A percentile compares a stretch with the other conserved stretches of the same genome.
These are phyloP conservation scores for Pseudomyrmex pallidus DNA, from an alignment of 1,140 invertebrate species.

Conservation along the genomic window DNA sequence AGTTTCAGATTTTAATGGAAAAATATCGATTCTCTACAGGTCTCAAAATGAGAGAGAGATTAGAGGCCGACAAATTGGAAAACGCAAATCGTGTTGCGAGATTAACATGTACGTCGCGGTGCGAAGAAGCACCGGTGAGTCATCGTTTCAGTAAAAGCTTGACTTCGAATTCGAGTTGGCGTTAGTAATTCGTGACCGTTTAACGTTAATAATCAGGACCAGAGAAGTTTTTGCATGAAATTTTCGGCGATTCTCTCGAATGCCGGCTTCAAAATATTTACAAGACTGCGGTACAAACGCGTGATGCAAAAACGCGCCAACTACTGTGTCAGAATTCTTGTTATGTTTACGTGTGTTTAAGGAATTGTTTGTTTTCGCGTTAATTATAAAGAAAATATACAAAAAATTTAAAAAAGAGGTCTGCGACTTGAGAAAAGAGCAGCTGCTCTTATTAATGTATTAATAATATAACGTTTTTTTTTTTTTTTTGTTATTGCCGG, in stretches of 20 bases:
- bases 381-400: background rate
- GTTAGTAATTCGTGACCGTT: constrained; percentile 28
- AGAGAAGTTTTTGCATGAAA: background rate
- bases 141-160: constrained; percentile 24
- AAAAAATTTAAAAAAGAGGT: constrained; percentile 1
- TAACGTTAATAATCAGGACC: background rate
- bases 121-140: constrained; percentile 23
- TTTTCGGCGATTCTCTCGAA: background rate
- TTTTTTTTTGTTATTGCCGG: constrained; percentile 7
- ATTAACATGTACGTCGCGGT: constrained; percentile 36
- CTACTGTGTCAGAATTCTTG: background rate
- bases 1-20: too few relatives aligned
- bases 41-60: too few relatives aligned
- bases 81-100: background rate
- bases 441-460: background rate
- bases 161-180: constrained; percentile 42
- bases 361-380: background rate
- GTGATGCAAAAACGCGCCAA: background rate
- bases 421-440: constrained; percentile 20
- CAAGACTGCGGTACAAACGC: background rate
- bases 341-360: background rate
- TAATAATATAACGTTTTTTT: background rate
- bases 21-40: too few relatives aligned
- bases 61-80: background rate
- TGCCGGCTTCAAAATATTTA: constrained; percentile 54